Evolutionary conservation across 2,888 invertebrate genomes (phyloP).

Genomic region (Latheticus oryzae): DNA sequence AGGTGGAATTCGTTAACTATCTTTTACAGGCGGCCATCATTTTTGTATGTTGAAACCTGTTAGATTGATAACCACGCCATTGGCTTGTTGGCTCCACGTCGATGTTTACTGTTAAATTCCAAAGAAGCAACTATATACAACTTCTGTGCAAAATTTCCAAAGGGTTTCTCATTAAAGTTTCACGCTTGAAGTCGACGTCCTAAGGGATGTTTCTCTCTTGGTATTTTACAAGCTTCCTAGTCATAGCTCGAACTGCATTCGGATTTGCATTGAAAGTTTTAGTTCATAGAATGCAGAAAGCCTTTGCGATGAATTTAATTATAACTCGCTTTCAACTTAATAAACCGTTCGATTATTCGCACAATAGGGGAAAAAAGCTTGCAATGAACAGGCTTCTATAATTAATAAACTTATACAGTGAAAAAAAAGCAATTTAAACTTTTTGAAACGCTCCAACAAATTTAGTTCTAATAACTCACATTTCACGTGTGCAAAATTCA

Average conservation of each 20-base stretch:
- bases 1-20: slow-evolving; percentile 50
- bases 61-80: slow-evolving; percentile 42
- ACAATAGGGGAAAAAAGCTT: slow-evolving; percentile 22
- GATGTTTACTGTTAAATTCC: slow-evolving; percentile 21
- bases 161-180: slow-evolving; percentile 31
- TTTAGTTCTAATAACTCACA: slow-evolving; percentile 42
- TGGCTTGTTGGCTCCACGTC: slow-evolving; percentile 30
- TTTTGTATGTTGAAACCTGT: slow-evolving; percentile 51
- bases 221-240: slow-evolving; percentile 18
- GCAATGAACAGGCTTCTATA: slow-evolving; percentile 32
- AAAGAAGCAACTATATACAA: slow-evolving; percentile 5
- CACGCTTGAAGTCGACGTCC: slow-evolving; percentile 17
- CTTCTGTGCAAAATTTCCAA: slow-evolving; percentile 11
- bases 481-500: slow-evolving; percentile 41
- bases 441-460: slow-evolving; percentile 47
- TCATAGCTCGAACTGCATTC: slow-evolving; percentile 9
- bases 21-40: slow-evolving; percentile 39
- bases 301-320: slow-evolving; percentile 22
- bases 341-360: slow-evolving; percentile 32
- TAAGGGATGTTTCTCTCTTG: slow-evolving; percentile 23
- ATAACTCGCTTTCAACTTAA: slow-evolving; percentile 19
- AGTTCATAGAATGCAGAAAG: slow-evolving; percentile 11
- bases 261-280: slow-evolving; percentile 21
- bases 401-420: slow-evolving; percentile 48
- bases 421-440: slow-evolving; percentile 51